Conservation (phyloP, 35 echinoderm and acorn worm species). For the Ophioderma brevispina region DNA sequence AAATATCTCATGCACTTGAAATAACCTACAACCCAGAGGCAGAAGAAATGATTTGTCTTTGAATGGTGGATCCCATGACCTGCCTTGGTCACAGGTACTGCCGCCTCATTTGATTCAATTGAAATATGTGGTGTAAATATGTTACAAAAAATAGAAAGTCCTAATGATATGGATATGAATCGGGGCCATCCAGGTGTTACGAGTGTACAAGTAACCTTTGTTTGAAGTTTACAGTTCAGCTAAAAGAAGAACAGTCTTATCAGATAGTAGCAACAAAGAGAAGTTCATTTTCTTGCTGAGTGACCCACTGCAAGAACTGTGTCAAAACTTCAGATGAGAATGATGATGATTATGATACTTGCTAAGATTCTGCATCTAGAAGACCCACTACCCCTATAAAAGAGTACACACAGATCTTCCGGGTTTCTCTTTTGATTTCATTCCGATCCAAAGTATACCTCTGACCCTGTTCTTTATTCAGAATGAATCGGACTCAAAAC, state of each 20-base stretch:
- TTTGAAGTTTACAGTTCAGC: not conserved
- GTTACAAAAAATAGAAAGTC: conserved; percentile 29
- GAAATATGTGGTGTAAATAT: conserved; percentile 31
- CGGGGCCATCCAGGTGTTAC: conserved; percentile 19
- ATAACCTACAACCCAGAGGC: not conserved
- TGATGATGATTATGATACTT: conserved; percentile 49
- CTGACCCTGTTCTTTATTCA: conserved; percentile 25
- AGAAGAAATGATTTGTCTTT: conserved; percentile 62
- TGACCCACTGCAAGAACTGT: not conserved
- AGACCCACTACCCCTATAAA: conserved; percentile 35
- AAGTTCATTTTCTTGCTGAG: conserved; percentile 48
- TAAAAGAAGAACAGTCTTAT: conserved; percentile 61
- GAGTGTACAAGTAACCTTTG: conserved; percentile 28
- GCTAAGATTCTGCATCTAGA: conserved; percentile 24
- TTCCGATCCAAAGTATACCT: not conserved
- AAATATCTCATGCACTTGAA: not conserved
- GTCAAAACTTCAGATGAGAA: conserved; percentile 38
- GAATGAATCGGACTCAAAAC: conserved; percentile 16
- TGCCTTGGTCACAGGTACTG: conserved; percentile 61
- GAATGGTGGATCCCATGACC: conserved; percentile 72
- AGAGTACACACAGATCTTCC: conserved; percentile 51
- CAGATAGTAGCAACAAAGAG: conserved; percentile 54
- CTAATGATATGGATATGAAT: conserved; percentile 52
- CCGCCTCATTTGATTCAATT: conserved; percentile 39
- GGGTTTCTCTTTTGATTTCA: conserved; percentile 40